These are phyloP conservation scores for Cebus imitator DNA, from an alignment of 2,113 vertebrate species.

Conservation along the genomic window DNA sequence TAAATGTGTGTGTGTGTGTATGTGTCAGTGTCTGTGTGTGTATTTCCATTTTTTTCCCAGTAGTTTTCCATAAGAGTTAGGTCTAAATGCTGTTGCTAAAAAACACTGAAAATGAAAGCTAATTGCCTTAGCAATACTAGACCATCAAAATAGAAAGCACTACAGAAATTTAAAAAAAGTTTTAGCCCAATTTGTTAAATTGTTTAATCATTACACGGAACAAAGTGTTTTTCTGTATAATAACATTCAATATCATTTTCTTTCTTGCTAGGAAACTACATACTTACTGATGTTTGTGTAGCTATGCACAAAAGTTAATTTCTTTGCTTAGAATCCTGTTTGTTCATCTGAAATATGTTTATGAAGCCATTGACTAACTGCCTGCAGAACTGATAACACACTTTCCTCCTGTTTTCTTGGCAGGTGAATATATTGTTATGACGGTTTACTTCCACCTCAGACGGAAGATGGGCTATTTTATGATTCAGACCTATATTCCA, in stretches of 20 bases:
- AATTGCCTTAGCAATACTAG: background rate
- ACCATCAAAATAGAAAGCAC: slow-evolving; percentile 18
- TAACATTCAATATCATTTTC: background rate
- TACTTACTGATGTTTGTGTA: background rate
- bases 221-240: background rate
- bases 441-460: slow-evolving; percentile 97
- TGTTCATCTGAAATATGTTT: slow-evolving; percentile 47
- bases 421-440: slow-evolving; percentile 99
- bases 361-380: background rate
- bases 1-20: background rate
- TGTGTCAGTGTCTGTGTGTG: background rate
- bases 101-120: background rate
- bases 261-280: background rate
- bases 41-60: slow-evolving; percentile 3
- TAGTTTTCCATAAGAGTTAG: background rate
- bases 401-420: slow-evolving; percentile 55
- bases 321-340: background rate
- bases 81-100: slow-evolving; percentile 4
- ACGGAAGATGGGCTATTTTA: slow-evolving; percentile 99
- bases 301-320: background rate
- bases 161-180: background rate
- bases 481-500: slow-evolving; percentile 99
- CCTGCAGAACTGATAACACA: background rate
- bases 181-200: background rate
- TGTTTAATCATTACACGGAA: background rate